phyloP scores from a whole-genome alignment of 2,113 vertebrate species.

The Eurystomus gularis region DNA sequence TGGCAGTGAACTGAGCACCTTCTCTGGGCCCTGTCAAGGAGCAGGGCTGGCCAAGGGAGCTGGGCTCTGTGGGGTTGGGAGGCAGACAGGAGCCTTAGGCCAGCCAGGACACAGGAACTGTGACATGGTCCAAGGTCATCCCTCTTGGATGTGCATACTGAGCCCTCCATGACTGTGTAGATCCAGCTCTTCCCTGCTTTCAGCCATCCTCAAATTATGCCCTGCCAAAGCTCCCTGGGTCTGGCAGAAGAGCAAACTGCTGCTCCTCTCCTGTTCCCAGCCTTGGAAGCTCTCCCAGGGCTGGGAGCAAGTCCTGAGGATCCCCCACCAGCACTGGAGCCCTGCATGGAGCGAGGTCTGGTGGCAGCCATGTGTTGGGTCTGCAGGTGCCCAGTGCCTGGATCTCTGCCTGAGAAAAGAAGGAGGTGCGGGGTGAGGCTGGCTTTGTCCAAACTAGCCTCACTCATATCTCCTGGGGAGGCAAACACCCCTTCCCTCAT shows the following conservation, averaged over 20 bases:
- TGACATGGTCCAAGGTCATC: not conserved
- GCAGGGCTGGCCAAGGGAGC: too few relatives aligned
- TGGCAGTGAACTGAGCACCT: not conserved
- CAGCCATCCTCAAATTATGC: not conserved
- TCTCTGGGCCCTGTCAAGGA: not conserved
- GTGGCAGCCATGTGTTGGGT: not conserved
- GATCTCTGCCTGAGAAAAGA: not conserved
- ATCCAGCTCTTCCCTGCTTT: not conserved
- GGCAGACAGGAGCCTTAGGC: not conserved
- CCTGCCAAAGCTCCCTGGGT: not conserved
- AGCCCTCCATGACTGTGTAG: rapidly evolving
- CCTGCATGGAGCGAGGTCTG: not conserved
- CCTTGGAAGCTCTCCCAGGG: not conserved
- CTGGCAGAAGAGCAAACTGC: not conserved
- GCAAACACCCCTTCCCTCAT: not conserved
- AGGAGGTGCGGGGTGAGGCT: not conserved
- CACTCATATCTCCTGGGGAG: not conserved
- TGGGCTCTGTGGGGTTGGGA: not conserved
- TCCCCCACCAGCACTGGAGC: not conserved
- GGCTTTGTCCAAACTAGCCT: not conserved
- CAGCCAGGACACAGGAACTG: not conserved
- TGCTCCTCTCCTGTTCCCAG: not conserved
- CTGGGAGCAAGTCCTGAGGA: not conserved
- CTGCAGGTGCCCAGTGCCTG: not conserved
- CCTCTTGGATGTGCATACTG: not conserved